Conservation (phyloP, 2,888 invertebrate species). For the Plagodis pulveraria region DNA sequence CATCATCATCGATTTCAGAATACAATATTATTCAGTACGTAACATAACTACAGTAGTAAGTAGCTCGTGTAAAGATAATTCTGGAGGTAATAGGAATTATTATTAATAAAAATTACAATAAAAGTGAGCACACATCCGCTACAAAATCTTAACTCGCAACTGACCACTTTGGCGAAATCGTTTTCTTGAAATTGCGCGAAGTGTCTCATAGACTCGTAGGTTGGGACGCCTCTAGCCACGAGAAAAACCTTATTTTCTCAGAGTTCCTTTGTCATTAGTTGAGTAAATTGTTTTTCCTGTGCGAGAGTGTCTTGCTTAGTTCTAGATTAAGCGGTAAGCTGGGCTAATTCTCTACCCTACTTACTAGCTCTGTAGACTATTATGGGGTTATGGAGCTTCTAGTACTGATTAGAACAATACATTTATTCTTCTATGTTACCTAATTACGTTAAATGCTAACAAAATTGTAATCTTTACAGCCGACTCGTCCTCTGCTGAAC, state of each 20-base stretch:
- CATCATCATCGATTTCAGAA: too few species aligned
- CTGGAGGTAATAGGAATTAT: too few species aligned
- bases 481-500: too few species aligned
- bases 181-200: conserved; percentile 39
- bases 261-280: conserved; percentile 67
- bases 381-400: conserved; percentile 43
- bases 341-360: conserved; percentile 52
- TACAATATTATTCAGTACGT: too few species aligned
- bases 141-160: conserved; percentile 40
- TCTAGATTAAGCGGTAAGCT: conserved; percentile 69
- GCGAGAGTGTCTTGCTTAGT: conserved; percentile 56
- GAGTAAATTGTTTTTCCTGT: conserved; percentile 71
- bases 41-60: too few species aligned
- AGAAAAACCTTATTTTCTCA: conserved; percentile 58
- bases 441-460: too few species aligned
- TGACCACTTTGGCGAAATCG: conserved; percentile 37
- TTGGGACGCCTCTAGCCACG: conserved; percentile 42
- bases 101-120: too few species aligned
- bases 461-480: too few species aligned
- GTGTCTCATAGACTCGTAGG: conserved; percentile 33
- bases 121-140: background rate
- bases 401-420: conserved; percentile 17
- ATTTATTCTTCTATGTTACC: too few species aligned
- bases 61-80: too few species aligned
- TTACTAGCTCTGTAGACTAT: conserved; percentile 45